Percentiles rank a stretch among this genome's conserved stretches.
Evolutionary conservation across 2,888 invertebrate genomes (phyloP).

Genomic region (Ichneumoninae sp.): DNA sequence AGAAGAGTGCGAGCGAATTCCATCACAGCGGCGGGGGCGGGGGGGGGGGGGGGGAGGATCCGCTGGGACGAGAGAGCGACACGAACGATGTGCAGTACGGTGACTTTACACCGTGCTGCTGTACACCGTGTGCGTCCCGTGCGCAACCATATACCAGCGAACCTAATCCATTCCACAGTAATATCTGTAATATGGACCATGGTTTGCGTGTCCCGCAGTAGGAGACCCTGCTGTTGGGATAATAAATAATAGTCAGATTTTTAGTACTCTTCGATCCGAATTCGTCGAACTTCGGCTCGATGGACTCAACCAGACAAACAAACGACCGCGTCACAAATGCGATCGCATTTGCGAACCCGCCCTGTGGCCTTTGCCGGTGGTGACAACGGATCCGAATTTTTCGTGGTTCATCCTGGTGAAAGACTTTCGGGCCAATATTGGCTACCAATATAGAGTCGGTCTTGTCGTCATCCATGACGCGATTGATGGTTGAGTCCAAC

Average conservation of each 20-base stretch:
- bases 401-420: too few species aligned
- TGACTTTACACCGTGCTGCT: slow-evolving; percentile 35
- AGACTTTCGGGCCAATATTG: too few species aligned
- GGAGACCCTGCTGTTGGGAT: not conserved
- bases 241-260: not conserved
- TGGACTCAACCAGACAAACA: not conserved
- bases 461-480: too few species aligned
- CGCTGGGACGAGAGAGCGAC: slow-evolving; percentile 38
- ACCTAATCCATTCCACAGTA: not conserved
- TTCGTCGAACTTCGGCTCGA: not conserved
- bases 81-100: slow-evolving; percentile 41
- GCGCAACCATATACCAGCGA: not conserved
- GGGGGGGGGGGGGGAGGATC: slow-evolving; percentile 35
- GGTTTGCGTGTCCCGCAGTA: not conserved
- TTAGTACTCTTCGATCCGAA: not conserved
- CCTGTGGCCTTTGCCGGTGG: too few species aligned
- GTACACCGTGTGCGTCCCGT: slow-evolving; percentile 1
- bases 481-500: too few species aligned
- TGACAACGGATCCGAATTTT: too few species aligned
- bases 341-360: too few species aligned
- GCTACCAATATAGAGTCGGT: too few species aligned
- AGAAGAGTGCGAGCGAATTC: slow-evolving; percentile 71
- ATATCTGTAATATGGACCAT: not conserved
- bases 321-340: not conserved
- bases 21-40: slow-evolving; percentile 53